Conservation (phyloP, 2,113 vertebrate species). For the Laticauda laticaudata region DNA sequence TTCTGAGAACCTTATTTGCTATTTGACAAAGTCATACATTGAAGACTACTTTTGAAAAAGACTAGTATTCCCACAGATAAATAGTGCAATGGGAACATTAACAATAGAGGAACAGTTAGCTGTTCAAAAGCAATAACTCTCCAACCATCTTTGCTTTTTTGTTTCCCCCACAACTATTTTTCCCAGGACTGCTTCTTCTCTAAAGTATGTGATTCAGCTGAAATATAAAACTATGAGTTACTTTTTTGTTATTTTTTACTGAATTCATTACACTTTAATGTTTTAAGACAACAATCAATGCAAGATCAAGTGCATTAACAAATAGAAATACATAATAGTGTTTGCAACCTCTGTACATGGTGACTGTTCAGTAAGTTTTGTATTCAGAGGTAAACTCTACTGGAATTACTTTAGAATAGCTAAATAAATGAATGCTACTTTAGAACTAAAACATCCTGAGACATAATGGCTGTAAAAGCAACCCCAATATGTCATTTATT, state of each 20-base stretch:
- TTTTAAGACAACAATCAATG: background rate
- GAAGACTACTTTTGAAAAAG: slow-evolving; percentile 7
- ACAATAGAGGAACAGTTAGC: background rate
- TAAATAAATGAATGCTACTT: background rate
- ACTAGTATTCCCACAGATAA: background rate
- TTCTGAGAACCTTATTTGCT: slow-evolving; percentile 17
- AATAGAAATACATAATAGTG: background rate
- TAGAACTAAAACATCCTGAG: background rate
- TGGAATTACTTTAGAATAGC: background rate
- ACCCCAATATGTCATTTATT: background rate
- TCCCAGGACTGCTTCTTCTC: background rate
- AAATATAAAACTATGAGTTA: background rate
- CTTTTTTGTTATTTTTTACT: background rate
- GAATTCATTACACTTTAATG: background rate
- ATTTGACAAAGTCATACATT: slow-evolving; percentile 18
- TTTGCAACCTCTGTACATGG: background rate
- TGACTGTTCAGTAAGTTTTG: background rate
- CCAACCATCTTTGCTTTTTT: background rate
- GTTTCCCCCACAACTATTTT: background rate
- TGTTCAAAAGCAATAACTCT: background rate
- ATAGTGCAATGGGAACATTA: slow-evolving; percentile 29
- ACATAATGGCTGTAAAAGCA: background rate
- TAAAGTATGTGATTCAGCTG: background rate
- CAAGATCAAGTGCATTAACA: background rate
- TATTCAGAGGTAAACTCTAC: background rate